Conservation (phyloP, 2,888 invertebrate genomes). For the Ophion ventricosus region DNA sequence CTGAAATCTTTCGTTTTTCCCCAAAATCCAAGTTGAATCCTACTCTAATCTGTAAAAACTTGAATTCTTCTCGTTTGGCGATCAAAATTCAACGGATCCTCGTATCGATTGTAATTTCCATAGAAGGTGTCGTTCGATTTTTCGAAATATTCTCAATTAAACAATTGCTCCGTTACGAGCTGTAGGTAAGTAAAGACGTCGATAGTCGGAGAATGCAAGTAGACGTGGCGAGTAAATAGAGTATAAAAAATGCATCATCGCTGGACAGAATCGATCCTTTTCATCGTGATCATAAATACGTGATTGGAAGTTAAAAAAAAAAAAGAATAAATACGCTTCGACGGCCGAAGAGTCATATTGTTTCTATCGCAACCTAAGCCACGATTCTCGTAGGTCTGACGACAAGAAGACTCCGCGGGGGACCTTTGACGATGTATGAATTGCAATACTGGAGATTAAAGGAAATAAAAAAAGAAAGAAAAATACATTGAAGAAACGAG, state of each 20-base stretch:
- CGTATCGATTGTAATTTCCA: not conserved
- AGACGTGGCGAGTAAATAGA: slow-evolving; percentile 3
- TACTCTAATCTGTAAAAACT: too few relatives aligned
- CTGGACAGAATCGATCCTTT: not conserved
- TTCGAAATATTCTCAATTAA: not conserved
- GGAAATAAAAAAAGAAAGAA: slow-evolving; percentile 12
- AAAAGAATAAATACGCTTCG: not conserved
- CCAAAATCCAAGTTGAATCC: too few relatives aligned
- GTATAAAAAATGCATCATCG: slow-evolving; percentile 23
- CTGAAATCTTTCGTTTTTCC: too few relatives aligned
- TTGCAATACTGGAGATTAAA: slow-evolving; percentile 20
- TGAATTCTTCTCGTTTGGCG: too few relatives aligned
- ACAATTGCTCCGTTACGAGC: not conserved
- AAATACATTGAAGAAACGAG: slow-evolving; percentile 7
- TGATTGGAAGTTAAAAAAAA: slow-evolving; percentile 1
- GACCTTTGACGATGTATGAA: slow-evolving; percentile 1
- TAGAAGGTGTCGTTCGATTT: too few relatives aligned
- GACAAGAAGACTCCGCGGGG: slow-evolving; percentile 40
- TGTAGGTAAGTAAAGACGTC: not conserved
- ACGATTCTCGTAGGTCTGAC: slow-evolving; percentile 24
- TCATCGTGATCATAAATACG: slow-evolving; percentile 20
- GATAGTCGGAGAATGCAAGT: slow-evolving; percentile 17
- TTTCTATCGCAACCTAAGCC: slow-evolving; percentile 19
- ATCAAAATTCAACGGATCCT: not conserved
- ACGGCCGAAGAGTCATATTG: slow-evolving; percentile 23